These are phyloP conservation scores for Psophia crepitans DNA, from an alignment of 2,113 vertebrate genomes.

Conservation along the genomic window DNA sequence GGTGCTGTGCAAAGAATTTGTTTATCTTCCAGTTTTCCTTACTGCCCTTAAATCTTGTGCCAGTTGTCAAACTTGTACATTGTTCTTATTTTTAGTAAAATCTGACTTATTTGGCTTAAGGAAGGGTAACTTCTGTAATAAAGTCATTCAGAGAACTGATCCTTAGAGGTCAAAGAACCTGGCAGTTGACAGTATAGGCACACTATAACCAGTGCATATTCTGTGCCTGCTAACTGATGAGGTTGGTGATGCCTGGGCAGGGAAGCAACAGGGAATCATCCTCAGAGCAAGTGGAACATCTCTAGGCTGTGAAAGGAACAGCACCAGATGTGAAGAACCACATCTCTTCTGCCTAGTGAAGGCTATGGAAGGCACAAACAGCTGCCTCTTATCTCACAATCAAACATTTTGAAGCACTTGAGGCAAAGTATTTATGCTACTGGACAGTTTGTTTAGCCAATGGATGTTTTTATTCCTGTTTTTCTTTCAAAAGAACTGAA, in stretches of 20 bases:
- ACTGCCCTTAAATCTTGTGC: background rate
- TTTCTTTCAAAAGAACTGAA: background rate
- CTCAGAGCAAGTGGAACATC: background rate
- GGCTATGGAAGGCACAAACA: background rate
- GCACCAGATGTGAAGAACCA: background rate
- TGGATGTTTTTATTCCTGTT: background rate
- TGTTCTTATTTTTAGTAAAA: background rate
- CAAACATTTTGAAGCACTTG: conserved; percentile 19
- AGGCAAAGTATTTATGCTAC: conserved; percentile 43
- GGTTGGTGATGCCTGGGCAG: background rate
- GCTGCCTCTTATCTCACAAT: conserved; percentile 43
- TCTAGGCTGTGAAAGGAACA: background rate
- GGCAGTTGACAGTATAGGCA: background rate
- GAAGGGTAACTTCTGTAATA: background rate
- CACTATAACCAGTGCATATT: background rate
- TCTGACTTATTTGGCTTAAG: background rate
- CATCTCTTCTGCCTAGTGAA: background rate
- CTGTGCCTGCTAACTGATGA: background rate
- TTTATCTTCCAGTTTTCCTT: background rate
- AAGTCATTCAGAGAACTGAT: background rate
- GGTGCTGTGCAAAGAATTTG: background rate
- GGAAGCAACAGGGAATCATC: background rate
- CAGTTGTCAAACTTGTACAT: background rate
- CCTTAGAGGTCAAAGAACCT: background rate
- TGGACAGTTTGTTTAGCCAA: conserved; percentile 55